Percentiles rank a stretch among this genome's conserved stretches.
phyloP scores from a whole-genome alignment of 2,888 invertebrate genomes.

The Crematogaster levior region DNA sequence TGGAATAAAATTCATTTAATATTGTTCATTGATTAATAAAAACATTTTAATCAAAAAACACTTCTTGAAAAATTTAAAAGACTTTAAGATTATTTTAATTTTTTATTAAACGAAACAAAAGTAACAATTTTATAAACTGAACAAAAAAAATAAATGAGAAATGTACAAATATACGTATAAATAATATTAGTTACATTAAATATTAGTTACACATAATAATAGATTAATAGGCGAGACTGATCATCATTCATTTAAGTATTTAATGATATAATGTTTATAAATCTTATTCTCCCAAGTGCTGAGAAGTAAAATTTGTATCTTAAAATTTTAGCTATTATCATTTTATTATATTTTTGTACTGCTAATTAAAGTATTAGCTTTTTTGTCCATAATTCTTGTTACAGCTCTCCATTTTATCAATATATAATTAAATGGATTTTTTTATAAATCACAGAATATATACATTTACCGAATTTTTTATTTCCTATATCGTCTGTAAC shows the following conservation, averaged over 20 bases:
- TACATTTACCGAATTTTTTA: constrained; percentile 21
- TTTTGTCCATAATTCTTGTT: constrained; percentile 16
- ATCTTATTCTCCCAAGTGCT: constrained; percentile 28
- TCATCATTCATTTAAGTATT: constrained; percentile 67
- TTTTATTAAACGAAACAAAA: not conserved
- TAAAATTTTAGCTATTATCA: constrained; percentile 27
- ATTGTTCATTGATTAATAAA: not conserved
- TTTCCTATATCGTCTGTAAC: constrained; percentile 20
- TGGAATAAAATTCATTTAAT: constrained; percentile 1
- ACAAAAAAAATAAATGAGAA: constrained; percentile 20
- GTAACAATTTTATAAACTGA: constrained; percentile 13
- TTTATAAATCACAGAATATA: constrained; percentile 14
- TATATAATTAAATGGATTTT: constrained; percentile 33
- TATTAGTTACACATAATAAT: constrained; percentile 10
- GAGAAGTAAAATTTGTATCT: constrained; percentile 40
- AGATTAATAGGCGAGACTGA: constrained; percentile 67
- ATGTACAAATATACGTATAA: constrained; percentile 53
- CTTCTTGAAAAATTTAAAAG: not conserved
- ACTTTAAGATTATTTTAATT: not conserved
- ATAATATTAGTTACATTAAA: constrained; percentile 17
- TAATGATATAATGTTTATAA: constrained; percentile 39
- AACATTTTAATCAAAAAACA: not conserved
- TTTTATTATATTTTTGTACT: constrained; percentile 54
- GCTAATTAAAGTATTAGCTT: constrained; percentile 35
- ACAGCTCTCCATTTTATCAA: constrained; percentile 9